These are phyloP conservation scores for Varroa destructor DNA, from an alignment of 1,140 invertebrate species.

Conservation along the genomic window DNA sequence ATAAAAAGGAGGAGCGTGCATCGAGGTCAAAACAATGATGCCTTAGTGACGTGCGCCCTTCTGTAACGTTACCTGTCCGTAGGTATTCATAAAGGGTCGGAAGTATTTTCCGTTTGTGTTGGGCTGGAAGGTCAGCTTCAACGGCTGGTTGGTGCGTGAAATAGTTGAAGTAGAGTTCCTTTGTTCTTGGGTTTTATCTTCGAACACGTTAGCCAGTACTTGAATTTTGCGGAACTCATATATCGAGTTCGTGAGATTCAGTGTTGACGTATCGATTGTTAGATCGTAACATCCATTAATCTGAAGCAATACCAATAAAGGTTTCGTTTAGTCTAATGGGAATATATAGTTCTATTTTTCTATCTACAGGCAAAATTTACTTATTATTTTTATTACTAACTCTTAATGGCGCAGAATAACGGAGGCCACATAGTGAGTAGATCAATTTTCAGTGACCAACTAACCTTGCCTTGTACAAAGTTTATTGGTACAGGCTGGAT, in stretches of 20 bases:
- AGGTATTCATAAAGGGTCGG: slow-evolving; percentile 26
- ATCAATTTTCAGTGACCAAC: slow-evolving; percentile 32
- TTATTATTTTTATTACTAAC: slow-evolving; percentile 31
- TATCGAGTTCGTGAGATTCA: slow-evolving; percentile 43
- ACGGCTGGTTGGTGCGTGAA: slow-evolving; percentile 43
- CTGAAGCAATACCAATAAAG: slow-evolving; percentile 26
- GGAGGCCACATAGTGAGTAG: too few species aligned
- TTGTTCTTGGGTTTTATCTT: slow-evolving; percentile 50
- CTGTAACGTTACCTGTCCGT: slow-evolving; percentile 34
- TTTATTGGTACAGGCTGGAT: slow-evolving; percentile 20
- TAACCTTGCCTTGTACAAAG: slow-evolving; percentile 25
- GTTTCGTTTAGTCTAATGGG: background rate
- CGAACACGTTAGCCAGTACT: slow-evolving; percentile 48
- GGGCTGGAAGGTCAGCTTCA: slow-evolving; percentile 46
- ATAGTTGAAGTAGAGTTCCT: slow-evolving; percentile 46
- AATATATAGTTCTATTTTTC: background rate
- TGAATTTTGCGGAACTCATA: slow-evolving; percentile 44
- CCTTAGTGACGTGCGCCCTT: background rate
- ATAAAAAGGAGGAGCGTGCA: too few species aligned
- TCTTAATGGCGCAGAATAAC: slow-evolving; percentile 31
- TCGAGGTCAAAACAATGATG: too few species aligned
- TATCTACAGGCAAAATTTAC: background rate
- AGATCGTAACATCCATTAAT: slow-evolving; percentile 45
- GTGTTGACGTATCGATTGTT: slow-evolving; percentile 39
- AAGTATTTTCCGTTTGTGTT: slow-evolving; percentile 41